Base-by-base conservation (phyloP, 1,140 invertebrate species). In the Linepithema humile region DNA sequence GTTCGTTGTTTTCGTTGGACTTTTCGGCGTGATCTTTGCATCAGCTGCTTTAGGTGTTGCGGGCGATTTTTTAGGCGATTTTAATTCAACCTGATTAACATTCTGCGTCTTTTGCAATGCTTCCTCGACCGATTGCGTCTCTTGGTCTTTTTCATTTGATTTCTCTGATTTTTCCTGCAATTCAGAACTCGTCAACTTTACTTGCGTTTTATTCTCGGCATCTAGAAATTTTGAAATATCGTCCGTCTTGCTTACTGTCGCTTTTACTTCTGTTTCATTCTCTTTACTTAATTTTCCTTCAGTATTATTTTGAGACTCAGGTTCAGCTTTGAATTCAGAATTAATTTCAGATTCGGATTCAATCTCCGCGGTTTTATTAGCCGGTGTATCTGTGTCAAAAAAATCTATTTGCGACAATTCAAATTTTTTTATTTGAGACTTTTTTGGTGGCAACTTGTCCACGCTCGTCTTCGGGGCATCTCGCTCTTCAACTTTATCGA, bases 391-490 rank as follows among this genome's bases (percentile, higher is more conserved):
- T 35, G 77, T 84, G 3, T 91, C 91, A 65, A 91, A 87, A 64
- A 86, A 85, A 85, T 94, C 92, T 45, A 92, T 85, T 73, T 93
- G 92, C 0, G 93, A 92, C 50, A 92, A 75, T 65, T 94, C 93
- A 82, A 94, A 94, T 64, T 94, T 94, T 83, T 94, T 94, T 15
- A 93, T 94, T 69, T 94, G 93, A 0, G 91, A 94, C 23, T 94
- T 94, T 50, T 94, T 94, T 1, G 93, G 93, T 1, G 92, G 92
- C 3, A 94, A 35, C 55, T 92, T 92, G 5, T 94, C 93, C 10
- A 92, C 32, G 48, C 62, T 78, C 5, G 40, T 73, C 70, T 90
- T 87, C 12, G 35, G 20, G 9, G 32, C 17, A 40, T 87, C 87
- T 32, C 17, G n/a, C 38, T 23, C 26, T 23, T 65, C 29, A 43